phyloP scores from a whole-genome alignment of 2,113 vertebrate species.

The Malurus cyaneus region DNA sequence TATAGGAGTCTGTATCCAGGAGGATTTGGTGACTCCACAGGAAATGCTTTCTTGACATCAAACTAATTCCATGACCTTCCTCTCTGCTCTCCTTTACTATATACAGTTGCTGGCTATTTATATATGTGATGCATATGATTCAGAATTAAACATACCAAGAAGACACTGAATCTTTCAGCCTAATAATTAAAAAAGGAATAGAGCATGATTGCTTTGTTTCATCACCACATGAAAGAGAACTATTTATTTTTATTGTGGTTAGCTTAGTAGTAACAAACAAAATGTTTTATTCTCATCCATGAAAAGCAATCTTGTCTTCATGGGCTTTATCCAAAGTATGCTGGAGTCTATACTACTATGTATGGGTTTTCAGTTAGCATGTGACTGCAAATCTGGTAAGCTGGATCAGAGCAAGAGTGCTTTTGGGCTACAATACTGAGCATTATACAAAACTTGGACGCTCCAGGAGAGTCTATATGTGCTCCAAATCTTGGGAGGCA shows the following conservation, averaged over 20 bases:
- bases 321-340: background rate
- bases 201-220: background rate
- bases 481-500: background rate
- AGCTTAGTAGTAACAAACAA: constrained; percentile 36
- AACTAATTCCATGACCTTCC: background rate
- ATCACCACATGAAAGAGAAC: constrained; percentile 51
- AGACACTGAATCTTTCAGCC: constrained; percentile 30
- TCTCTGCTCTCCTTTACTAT: background rate
- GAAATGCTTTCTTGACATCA: constrained; percentile 32
- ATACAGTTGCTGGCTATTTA: constrained; percentile 42
- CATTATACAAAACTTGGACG: background rate
- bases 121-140: constrained; percentile 24
- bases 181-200: constrained; percentile 40
- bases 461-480: accelerated
- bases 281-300: constrained; percentile 13
- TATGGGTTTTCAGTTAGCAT: background rate
- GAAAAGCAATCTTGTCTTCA: background rate
- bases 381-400: background rate
- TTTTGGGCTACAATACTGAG: background rate
- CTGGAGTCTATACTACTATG: background rate
- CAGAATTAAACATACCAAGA: constrained; percentile 28
- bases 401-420: background rate
- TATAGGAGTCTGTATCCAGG: background rate
- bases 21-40: constrained; percentile 27
- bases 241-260: constrained; percentile 52